Evolutionary conservation across 2,113 vertebrate genomes (phyloP).

Genomic region (Theristicus caerulescens): DNA sequence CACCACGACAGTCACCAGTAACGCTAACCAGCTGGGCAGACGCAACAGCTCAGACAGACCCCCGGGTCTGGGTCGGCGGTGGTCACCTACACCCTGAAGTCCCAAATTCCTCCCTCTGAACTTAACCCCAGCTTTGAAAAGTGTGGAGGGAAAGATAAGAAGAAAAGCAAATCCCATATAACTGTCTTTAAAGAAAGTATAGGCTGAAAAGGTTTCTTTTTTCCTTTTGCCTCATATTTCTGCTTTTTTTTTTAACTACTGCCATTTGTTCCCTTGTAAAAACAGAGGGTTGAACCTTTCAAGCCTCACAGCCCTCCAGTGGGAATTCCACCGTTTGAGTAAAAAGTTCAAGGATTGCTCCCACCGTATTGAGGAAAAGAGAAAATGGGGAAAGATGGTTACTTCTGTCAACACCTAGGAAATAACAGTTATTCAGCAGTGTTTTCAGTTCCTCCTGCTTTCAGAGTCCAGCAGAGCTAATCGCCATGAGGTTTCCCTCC

Average conservation of each 20-base stretch:
- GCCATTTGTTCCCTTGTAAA: constrained; percentile 47
- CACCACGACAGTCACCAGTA: not conserved
- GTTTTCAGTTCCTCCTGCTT: not conserved
- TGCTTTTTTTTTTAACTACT: not conserved
- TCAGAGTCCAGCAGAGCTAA: not conserved
- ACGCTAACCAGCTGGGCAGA: not conserved
- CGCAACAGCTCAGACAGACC: not conserved
- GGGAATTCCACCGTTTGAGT: constrained; percentile 1
- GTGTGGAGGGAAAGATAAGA: not conserved
- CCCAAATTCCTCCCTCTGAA: constrained; percentile 27
- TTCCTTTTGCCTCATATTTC: not conserved
- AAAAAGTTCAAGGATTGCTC: constrained; percentile 18
- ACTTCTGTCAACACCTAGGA: not conserved
- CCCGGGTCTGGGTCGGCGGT: accelerated
- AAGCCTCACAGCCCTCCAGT: not conserved
- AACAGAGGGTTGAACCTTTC: not conserved
- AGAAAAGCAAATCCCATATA: not conserved
- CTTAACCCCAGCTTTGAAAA: constrained; percentile 40
- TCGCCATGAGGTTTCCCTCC: not conserved
- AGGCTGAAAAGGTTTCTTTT: not conserved
- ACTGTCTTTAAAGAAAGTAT: not conserved
- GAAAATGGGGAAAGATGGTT: not conserved
- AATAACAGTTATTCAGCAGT: not conserved
- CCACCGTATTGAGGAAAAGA: not conserved
- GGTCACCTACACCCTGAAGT: not conserved